Evolutionary conservation across 2,113 vertebrate genomes (phyloP).

Genomic region (Ibidorhyncha struthersii): DNA sequence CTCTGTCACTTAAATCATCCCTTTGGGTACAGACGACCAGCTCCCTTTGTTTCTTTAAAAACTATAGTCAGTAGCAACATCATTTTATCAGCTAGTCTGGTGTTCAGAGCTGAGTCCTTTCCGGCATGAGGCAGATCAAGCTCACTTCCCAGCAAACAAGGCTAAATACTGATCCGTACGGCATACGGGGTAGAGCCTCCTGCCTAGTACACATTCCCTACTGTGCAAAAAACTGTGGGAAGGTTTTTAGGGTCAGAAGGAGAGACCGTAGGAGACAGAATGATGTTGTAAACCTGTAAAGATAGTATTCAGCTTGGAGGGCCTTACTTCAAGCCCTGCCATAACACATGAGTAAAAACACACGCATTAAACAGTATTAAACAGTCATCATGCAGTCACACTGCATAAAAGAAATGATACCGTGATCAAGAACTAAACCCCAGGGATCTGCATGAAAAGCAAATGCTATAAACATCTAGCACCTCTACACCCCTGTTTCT

Average conservation of each 20-base stretch:
- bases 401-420: neutral
- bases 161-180: neutral
- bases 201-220: neutral
- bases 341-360: neutral
- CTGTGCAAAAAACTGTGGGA: neutral
- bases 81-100: slow-evolving; percentile 15
- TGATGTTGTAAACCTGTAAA: neutral
- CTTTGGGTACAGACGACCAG: neutral
- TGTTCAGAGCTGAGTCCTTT: neutral
- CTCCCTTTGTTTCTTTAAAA: slow-evolving; percentile 35
- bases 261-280: neutral
- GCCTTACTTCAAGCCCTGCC: neutral
- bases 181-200: neutral
- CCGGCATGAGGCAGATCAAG: neutral
- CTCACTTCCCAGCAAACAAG: neutral
- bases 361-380: neutral
- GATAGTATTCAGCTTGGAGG: neutral
- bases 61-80: neutral
- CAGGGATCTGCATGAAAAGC: neutral
- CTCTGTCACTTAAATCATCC: neutral
- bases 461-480: neutral
- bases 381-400: neutral
- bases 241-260: neutral
- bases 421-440: neutral
- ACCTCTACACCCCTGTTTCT: neutral